These are phyloP conservation scores for Lissocephala sabroskyi DNA, from an alignment of 2,888 invertebrate genomes.

Conservation along the genomic window DNA sequence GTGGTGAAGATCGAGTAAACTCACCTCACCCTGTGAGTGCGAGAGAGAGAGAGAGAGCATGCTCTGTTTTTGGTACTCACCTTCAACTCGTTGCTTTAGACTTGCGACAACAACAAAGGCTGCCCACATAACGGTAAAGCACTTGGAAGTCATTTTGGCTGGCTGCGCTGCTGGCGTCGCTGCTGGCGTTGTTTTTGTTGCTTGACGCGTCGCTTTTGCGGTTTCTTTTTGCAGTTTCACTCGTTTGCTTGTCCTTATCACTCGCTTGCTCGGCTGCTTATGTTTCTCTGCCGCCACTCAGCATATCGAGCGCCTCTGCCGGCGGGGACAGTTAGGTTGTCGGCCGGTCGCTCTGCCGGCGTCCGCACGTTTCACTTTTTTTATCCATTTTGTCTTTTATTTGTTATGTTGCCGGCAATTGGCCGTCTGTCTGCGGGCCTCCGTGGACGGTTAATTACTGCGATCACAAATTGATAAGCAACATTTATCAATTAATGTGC, in stretches of 20 bases:
- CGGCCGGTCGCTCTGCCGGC: conserved; percentile 8
- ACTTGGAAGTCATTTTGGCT: conserved; percentile 31
- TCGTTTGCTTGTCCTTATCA: conserved; percentile 11
- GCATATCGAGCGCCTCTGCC: too few species aligned
- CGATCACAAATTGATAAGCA: conserved; percentile 52
- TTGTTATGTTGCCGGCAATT: conserved; percentile 13
- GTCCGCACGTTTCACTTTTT: conserved; percentile 19
- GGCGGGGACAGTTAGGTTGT: too few species aligned
- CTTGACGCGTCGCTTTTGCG: conserved; percentile 10
- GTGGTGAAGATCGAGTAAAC: too few species aligned
- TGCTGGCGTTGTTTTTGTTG: conserved; percentile 2
- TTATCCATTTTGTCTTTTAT: conserved; percentile 17
- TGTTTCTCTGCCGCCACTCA: conserved; percentile 2
- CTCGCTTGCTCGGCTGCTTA: neutral
- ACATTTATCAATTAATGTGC: conserved; percentile 60
- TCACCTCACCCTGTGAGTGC: too few species aligned
- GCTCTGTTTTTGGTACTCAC: conserved; percentile 30
- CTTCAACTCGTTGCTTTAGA: conserved; percentile 29
- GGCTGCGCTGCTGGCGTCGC: conserved; percentile 2
- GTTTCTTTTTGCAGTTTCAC: conserved; percentile 1
- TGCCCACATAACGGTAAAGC: conserved; percentile 24
- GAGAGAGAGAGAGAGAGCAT: too few species aligned
- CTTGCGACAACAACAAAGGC: conserved; percentile 24
- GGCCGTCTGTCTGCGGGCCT: too few species aligned
- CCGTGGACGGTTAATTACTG: conserved; percentile 46